phyloP scores from a whole-genome alignment of 2,888 invertebrate genomes.

The Smittia sp. region DNA sequence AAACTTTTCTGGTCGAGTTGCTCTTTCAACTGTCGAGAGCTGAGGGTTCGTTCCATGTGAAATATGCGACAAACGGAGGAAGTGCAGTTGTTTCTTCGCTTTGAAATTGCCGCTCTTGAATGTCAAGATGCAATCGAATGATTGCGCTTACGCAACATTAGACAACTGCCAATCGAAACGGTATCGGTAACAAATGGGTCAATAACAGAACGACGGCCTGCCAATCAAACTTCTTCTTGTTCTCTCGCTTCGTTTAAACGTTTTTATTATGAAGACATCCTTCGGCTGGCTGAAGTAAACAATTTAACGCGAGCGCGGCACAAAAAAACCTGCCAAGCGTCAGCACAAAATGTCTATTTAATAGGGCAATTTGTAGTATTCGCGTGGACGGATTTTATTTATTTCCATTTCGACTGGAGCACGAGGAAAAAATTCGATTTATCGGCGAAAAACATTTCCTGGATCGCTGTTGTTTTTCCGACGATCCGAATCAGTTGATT shows the following conservation, averaged over 20 bases:
- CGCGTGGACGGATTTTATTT: conserved; percentile 20
- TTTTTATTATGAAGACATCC: conserved; percentile 7
- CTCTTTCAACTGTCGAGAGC: conserved; percentile 6
- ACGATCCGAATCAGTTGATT: not conserved
- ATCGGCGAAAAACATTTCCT: not conserved
- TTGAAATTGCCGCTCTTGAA: too few relatives aligned
- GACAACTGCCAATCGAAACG: too few relatives aligned
- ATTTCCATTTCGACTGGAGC: conserved; percentile 1
- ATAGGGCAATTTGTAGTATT: not conserved
- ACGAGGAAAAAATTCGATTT: not conserved
- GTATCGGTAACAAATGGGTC: too few relatives aligned
- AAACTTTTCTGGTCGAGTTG: not conserved
- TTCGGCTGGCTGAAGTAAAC: not conserved
- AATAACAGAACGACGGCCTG: too few relatives aligned
- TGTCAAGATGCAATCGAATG: too few relatives aligned
- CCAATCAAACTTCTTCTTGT: too few relatives aligned
- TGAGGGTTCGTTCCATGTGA: not conserved
- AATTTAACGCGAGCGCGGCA: not conserved
- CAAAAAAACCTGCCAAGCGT: not conserved
- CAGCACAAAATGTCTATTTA: conserved; percentile 17
- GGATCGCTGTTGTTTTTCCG: not conserved
- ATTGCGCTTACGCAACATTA: too few relatives aligned
- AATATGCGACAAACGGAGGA: not conserved
- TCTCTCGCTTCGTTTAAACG: too few relatives aligned
- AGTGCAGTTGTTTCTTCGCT: not conserved